phyloP scores from a whole-genome alignment of 2,888 invertebrate species.

The Rhodophaea formosa region DNA sequence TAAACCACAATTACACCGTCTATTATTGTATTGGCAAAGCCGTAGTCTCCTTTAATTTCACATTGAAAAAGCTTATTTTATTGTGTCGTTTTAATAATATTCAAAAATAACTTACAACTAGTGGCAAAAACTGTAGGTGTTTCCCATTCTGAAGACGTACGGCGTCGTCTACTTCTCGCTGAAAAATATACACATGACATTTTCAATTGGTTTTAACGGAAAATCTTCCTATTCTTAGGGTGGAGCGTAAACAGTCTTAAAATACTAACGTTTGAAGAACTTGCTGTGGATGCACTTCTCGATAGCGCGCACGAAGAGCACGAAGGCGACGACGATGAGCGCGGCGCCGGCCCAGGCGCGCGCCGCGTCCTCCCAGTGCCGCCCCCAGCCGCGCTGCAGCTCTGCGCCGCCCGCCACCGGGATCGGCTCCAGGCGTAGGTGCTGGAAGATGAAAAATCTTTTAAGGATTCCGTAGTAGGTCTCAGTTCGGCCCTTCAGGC shows the following conservation, averaged over 20 bases:
- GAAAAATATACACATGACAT: conserved; percentile 26
- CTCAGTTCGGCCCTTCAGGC: too few species aligned
- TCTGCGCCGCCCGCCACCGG: not conserved
- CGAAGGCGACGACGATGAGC: conserved; percentile 46
- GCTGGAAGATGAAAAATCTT: conserved; percentile 18
- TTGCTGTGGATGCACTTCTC: conserved; percentile 50
- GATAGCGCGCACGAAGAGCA: conserved; percentile 47
- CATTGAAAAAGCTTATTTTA: too few species aligned
- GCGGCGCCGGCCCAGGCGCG: conserved; percentile 53
- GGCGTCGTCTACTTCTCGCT: conserved; percentile 34
- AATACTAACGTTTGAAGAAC: conserved; percentile 42
- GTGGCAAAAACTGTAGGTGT: conserved; percentile 55
- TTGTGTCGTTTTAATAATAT: not conserved
- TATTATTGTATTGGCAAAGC: too few species aligned
- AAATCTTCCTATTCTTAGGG: too few species aligned
- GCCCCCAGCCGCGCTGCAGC: conserved; percentile 16
- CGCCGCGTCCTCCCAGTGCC: conserved; percentile 35
- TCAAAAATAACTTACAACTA: conserved; percentile 48
- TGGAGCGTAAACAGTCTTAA: too few species aligned
- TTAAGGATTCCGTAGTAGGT: too few species aligned
- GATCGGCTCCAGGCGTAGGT: conserved; percentile 19
- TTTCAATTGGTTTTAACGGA: too few species aligned
- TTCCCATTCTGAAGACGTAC: conserved; percentile 48
- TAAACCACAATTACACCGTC: too few species aligned
- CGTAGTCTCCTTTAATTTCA: too few species aligned